Base-by-base conservation (phyloP, 2,113 vertebrate species). In the Caranx ignobilis region DNA sequence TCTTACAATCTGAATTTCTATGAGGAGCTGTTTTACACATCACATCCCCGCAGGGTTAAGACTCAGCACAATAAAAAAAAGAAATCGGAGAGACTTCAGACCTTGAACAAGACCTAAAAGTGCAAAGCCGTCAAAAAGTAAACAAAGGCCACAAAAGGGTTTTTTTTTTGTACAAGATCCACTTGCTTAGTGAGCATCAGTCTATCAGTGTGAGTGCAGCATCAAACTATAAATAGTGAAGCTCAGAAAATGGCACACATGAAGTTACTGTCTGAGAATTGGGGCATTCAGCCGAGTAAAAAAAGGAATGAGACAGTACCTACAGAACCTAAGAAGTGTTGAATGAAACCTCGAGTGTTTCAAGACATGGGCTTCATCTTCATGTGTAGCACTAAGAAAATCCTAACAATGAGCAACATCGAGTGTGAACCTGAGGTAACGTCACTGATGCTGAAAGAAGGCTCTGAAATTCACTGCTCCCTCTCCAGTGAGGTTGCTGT, bases 211-310 rank as follows among this genome's bases (percentile, higher is more conserved):
- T 37, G 4, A 37, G 35, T 37, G 4, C 39, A 41, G 39, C 10
- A 39, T 71, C 1, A 15, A 66, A 72, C 32, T 69, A 52, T 41
- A 18, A 43, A 62, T 21, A 69, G 50, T 15, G 65, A 48, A 60
- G 69, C 43, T 59, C 39, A 60, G 21, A 50, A 39, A 73, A 35
- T 19, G 21, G 48, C 13, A 11, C 11, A 34, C 11, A 34, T 47
- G 0, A 47, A 26, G 10, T 71, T 47, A 12, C 18, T 50, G 5
- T 11, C 4, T 10, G n/a, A 55, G 52, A 26, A 55, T 21, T 55
- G 52, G 52, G n/a, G 21, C n/a, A 12, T 55, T 55, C 2, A 26
- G 13, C 48, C 9, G 7, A 50, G 48, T 50, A 19, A 50, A 50
- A 50, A 50, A 19, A n/a, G 16, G 16, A 16, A 47, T 52, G 19